phyloP scores from a whole-genome alignment of 2,888 invertebrate genomes.

The Heliconius ethilla region DNA sequence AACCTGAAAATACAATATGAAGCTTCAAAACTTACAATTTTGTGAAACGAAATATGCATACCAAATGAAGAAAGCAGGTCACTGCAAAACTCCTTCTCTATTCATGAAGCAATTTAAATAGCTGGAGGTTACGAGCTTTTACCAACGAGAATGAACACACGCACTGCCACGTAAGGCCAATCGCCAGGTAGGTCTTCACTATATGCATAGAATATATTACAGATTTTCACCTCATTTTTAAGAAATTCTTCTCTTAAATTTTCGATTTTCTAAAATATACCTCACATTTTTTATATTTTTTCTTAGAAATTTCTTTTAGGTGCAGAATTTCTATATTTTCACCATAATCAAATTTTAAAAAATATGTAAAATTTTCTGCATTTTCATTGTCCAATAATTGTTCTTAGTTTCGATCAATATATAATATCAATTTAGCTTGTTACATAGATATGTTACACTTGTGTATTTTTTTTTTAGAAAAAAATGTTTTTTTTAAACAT shows the following conservation, averaged over 20 bases:
- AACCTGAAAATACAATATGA: slow-evolving; percentile 4
- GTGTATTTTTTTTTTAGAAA: too few relatives aligned
- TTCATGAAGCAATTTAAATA: slow-evolving; percentile 72
- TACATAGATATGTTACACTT: too few relatives aligned
- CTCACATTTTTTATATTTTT: neutral
- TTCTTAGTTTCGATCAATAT: too few relatives aligned
- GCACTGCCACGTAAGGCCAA: slow-evolving; percentile 33
- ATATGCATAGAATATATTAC: slow-evolving; percentile 15
- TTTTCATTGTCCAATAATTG: too few relatives aligned
- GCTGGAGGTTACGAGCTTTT: slow-evolving; percentile 53
- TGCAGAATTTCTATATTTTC: neutral
- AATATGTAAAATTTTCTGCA: neutral
- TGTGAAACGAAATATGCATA: slow-evolving; percentile 40
- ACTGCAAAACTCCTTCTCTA: slow-evolving; percentile 54
- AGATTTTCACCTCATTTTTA: neutral
- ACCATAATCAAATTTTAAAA: neutral
- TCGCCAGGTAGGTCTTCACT: neutral
- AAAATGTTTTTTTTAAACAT: too few relatives aligned
- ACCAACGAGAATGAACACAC: slow-evolving; percentile 29
- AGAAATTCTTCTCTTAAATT: neutral
- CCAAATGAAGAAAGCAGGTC: slow-evolving; percentile 42
- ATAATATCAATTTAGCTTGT: too few relatives aligned
- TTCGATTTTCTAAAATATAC: neutral
- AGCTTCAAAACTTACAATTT: slow-evolving; percentile 22
- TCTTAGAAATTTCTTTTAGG: neutral